Percentiles rank a stretch among this genome's conserved stretches.
Evolutionary conservation across 2,113 vertebrate species (phyloP).

Genomic region (Xiphophorus maculatus): DNA sequence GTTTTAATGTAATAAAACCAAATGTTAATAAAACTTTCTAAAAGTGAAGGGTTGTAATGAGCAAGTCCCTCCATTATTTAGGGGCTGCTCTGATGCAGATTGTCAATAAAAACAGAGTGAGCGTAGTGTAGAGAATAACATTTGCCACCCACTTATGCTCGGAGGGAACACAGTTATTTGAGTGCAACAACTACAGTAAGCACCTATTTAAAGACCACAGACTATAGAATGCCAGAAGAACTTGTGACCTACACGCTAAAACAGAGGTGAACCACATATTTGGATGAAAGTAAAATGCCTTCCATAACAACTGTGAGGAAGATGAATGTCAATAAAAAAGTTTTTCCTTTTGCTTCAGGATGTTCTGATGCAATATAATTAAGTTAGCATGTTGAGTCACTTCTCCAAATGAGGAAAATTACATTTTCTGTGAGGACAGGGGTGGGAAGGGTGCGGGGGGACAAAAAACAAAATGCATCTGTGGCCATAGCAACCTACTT

Average conservation of each 20-base stretch:
- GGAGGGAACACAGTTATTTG: conserved; percentile 52
- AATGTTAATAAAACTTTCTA: conserved; percentile 9
- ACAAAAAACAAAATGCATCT: conserved; percentile 35
- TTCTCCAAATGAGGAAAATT: conserved; percentile 70
- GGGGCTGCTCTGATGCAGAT: conserved; percentile 36
- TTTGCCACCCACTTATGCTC: conserved; percentile 57
- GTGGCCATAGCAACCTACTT: conserved; percentile 68
- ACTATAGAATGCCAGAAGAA: neutral
- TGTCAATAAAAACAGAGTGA: conserved; percentile 50
- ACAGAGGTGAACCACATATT: neutral
- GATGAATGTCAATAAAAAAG: neutral
- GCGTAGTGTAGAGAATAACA: conserved; percentile 48
- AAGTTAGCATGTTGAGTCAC: conserved; percentile 30
- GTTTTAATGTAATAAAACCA: too few relatives aligned
- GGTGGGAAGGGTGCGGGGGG: too few relatives aligned
- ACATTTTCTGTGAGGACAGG: conserved; percentile 44
- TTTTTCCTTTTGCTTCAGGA: neutral
- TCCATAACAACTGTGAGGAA: neutral
- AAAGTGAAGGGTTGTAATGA: conserved; percentile 23
- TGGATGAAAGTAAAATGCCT: neutral
- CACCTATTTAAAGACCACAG: conserved; percentile 48
- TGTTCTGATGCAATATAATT: conserved; percentile 1
- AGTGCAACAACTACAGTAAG: conserved; percentile 55
- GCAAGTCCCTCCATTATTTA: conserved; percentile 29
- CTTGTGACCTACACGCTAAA: neutral